These are phyloP conservation scores for Perizoma flavofasciatum DNA, from an alignment of 2,888 invertebrate species.

Conservation along the genomic window DNA sequence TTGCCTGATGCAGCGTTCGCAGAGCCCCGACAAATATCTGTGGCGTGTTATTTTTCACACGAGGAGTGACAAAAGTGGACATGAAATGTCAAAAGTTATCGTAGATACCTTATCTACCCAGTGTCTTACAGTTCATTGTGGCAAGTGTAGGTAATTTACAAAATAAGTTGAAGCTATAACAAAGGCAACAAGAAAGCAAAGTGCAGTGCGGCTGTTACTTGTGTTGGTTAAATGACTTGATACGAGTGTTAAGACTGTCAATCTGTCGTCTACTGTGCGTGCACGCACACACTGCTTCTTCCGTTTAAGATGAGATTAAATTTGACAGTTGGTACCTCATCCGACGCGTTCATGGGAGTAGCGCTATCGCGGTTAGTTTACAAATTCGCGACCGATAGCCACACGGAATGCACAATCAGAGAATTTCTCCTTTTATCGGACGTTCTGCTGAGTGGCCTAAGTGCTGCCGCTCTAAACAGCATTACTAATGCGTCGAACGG, in stretches of 20 bases:
- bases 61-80: conserved; percentile 40
- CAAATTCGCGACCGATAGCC: conserved; percentile 31
- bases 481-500: conserved; percentile 48
- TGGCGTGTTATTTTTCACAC: conserved; percentile 68
- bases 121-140: conserved; percentile 2
- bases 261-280: background rate
- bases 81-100: conserved; percentile 31
- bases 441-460: conserved; percentile 35
- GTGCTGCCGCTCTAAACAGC: conserved; percentile 38
- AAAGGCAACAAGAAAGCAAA: background rate
- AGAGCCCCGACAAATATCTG: conserved; percentile 50
- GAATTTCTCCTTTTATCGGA: conserved; percentile 30
- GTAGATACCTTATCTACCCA: background rate
- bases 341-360: conserved; percentile 11
- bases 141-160: conserved; percentile 1
- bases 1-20: conserved; percentile 53
- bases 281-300: too few relatives aligned
- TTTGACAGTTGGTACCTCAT: too few relatives aligned
- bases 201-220: conserved; percentile 1
- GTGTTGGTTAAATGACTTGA: background rate
- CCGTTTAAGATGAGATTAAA: too few relatives aligned
- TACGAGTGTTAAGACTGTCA: too few relatives aligned
- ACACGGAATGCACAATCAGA: conserved; percentile 31
- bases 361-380: conserved; percentile 18
- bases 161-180: background rate